Base-by-base conservation (phyloP, 2,113 vertebrate species). In the Melanerpes formicivorus region DNA sequence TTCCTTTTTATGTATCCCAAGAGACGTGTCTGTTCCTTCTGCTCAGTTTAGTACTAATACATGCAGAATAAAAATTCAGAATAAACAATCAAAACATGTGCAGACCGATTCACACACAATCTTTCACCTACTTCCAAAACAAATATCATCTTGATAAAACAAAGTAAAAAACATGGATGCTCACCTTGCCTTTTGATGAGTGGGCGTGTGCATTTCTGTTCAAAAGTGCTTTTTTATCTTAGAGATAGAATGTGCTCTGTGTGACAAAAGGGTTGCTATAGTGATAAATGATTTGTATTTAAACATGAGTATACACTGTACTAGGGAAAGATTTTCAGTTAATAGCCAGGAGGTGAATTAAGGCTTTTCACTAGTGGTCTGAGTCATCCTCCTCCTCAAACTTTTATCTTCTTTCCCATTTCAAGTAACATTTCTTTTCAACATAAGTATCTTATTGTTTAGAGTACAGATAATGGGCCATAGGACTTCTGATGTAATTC, bases 221-320 rank as follows among this genome's bases (percentile, higher is more conserved):
- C 95, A 96, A 93, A 97, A 96, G 87, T 83, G 88, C 80, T 89
- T 94, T 92, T 97, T 96, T 97, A 96, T 96, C 91, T 93, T 52
- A 64, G 48, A 95, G 79, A 64, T 77, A 89, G 86, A 95, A 96
- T 70, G 92, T 93, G 96, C 95, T 97, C 95, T 88, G 80, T 94
- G 95, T 96, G 96, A 97, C 96, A 96, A 96, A 97, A 72, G 91
- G 93, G 97, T 98, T 98, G 97, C 97, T 96, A 98, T 98, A 97
- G 97, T 83, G 94, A 98, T 89, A 94, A 74, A 50, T 96, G 95
- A 92, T 94, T 95, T 97, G 96, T 98, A 96, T 96, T 98, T 97
- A 98, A 98, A 98, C 97, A 97, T 82, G 96, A 95, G 89, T 97
- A 97, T 94, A 94, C 95, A 93, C 94, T 97, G 97, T 97, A 97